Conservation (phyloP, 2,797 vertebrate species). For the Myotis daubentonii region DNA sequence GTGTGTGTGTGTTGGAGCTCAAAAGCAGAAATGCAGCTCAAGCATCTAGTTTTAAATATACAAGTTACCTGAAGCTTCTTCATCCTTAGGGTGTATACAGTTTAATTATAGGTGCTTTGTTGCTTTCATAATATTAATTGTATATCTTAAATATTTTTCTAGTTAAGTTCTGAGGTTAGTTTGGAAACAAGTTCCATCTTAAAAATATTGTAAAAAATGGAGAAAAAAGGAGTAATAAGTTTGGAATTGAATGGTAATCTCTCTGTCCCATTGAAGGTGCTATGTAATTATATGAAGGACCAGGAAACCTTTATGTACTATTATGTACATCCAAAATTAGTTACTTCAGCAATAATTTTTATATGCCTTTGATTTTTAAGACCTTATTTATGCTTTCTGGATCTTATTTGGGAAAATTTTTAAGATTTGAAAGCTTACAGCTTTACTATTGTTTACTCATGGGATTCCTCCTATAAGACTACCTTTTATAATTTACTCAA, state of each 20-base stretch:
- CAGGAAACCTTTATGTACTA: neutral
- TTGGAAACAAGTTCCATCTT: slow-evolving; percentile 43
- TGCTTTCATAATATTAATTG: slow-evolving; percentile 46
- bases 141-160: slow-evolving; percentile 47
- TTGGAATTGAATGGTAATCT: slow-evolving; percentile 32
- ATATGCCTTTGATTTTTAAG: slow-evolving; percentile 31
- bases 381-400: slow-evolving; percentile 30
- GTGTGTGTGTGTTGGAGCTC: neutral
- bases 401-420: slow-evolving; percentile 36
- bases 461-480: neutral
- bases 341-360: slow-evolving; percentile 11
- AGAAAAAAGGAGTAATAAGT: slow-evolving; percentile 15
- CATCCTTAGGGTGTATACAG: neutral
- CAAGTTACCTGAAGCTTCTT: neutral
- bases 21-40: neutral
- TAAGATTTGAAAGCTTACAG: slow-evolving; percentile 23
- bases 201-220: slow-evolving; percentile 34
- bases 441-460: slow-evolving; percentile 31
- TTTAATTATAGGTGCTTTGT: slow-evolving; percentile 52
- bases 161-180: neutral
- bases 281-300: neutral
- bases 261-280: neutral
- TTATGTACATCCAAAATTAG: neutral
- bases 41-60: slow-evolving; percentile 14
- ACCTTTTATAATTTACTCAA: slow-evolving; percentile 27